Evolutionary conservation across 2,888 invertebrate genomes (phyloP), one percentile per base, ranked within the genome.

Genomic region (Orchestes rusci): DNA sequence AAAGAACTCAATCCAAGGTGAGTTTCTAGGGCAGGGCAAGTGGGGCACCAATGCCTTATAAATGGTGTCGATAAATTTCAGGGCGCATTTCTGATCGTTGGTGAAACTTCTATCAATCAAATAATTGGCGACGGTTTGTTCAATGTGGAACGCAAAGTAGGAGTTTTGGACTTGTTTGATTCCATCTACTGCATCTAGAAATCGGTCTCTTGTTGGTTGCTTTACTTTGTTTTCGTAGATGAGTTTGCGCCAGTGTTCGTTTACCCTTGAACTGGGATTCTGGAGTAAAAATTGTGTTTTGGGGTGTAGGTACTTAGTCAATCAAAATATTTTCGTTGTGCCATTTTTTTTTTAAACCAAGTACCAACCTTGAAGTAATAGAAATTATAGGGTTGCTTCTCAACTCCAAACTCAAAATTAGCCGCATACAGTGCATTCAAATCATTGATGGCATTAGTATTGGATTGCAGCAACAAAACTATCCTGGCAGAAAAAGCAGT

Each of bases 401-500:
- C 48, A 10, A 48, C 44, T n/a, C 42, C 48, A 16, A 48, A 43
- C 38, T 48, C 48, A 16, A 48, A 39, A 16, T 42, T 42, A 1
- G 48, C 38, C 2, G 16, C 32, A 34, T 48, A 48, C 16, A 48
- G 16, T 5, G 18, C 27, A 16, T 37, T 15, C 17, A 48, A 15
- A 20, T 40, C 36, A 13, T 29, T 29, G 17, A 48, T 44, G 13
- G 18, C 20, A 17, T 48, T 41, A 7, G 44, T 44, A 16, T 36
- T 48, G 13, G 45, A 45, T 27, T 49, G 49, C 13, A 49, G 30
- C n/a, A 49, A 16, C 29, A 49, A 17, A 7, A 49, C 45, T 30
- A 49, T 49, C 28, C 39, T 45, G 7, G 45, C 49, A 0, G 44
- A 45, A 31, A 40, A 49, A 18, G 49, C 45, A 10, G 49, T 49